Evolutionary conservation across 2,797 vertebrate genomes (phyloP), one percentile per base, ranked within the genome.

Genomic region (Enteromius mattozi): DNA sequence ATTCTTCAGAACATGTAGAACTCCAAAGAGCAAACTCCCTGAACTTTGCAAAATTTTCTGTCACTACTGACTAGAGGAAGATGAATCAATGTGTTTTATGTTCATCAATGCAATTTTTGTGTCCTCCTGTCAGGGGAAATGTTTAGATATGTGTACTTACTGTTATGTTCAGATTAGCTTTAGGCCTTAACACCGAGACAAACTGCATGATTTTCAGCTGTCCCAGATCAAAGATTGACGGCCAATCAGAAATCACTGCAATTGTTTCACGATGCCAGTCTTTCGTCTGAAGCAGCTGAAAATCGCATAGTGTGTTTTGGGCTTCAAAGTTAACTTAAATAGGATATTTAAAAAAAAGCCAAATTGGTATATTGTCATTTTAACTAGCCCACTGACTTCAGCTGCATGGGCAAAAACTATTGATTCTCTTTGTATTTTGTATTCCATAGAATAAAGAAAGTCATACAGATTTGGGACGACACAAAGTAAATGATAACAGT

Each of bases 11-110:
- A 70, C 27, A 56, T 13, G 49, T 30, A 42, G 35, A 33, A 37
- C 30, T 17, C 35, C 35, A 80, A 70, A 56, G 78, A 56, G 24
- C 10, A 81, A 71, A 42, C 65, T 80, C 33, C 2, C 6, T 37
- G 35, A 27, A 56, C 54, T 59, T 69, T 69, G 33, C 27, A 42
- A 27, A 9, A 80, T 21, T 27, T 40, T 17, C 63, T n/a, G 27
- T 78, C 40, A 74, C 17, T 49, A 1, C 24, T 47, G 33, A 76
- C 30, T 54, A 75, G 19, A 37, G 49, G 47, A 54, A 54, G 71
- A 75, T 19, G 1, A 75, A 54, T 35, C 17, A 3, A 65, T 16
- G 56, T 16, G 45, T 30, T 49, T 74, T 33, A 51, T 33, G 27
- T 30, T 51, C 24, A 75, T 37, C 49, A 35, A 6, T 21, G 9